Percentiles rank a stretch among this genome's conserved stretches.
Evolutionary conservation across 2,797 vertebrate genomes (phyloP).

Genomic region (Ctenochaetus hawaiiensis): DNA sequence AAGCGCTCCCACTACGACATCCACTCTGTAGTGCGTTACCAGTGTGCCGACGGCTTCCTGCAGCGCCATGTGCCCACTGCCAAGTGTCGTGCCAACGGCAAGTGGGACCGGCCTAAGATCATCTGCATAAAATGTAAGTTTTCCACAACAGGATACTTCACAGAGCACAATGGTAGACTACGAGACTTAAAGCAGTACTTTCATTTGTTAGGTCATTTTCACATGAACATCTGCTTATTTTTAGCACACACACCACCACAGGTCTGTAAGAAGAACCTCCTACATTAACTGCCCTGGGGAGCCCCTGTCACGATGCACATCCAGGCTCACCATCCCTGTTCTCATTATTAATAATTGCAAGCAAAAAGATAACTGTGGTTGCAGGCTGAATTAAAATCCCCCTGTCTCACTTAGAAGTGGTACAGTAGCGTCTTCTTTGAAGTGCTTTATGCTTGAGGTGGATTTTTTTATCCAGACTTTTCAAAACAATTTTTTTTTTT

Average conservation of each 20-base stretch:
- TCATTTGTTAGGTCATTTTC: conserved; percentile 41
- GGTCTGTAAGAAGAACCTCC: conserved; percentile 30
- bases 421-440: conserved; percentile 61
- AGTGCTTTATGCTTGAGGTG: conserved; percentile 58
- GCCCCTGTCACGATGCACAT: conserved; percentile 50
- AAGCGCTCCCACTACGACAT: conserved; percentile 92
- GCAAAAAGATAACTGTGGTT: conserved; percentile 52
- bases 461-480: conserved; percentile 17
- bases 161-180: not conserved
- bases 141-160: not conserved
- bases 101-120: conserved; percentile 95
- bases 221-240: conserved; percentile 43
- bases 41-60: conserved; percentile 91
- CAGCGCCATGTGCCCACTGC: conserved; percentile 93
- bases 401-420: conserved; percentile 52
- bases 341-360: conserved; percentile 76
- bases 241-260: conserved; percentile 24
- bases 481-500: conserved; percentile 16
- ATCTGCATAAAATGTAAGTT: conserved; percentile 94
- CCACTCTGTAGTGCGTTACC: conserved; percentile 93
- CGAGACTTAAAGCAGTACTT: conserved; percentile 30
- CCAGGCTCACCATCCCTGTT: conserved; percentile 42
- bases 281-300: conserved; percentile 42
- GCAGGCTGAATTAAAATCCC: conserved; percentile 56
- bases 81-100: conserved; percentile 93